These are phyloP conservation scores for Zaprionus ornatus DNA, from an alignment of 1,140 invertebrate species.

Conservation along the genomic window DNA sequence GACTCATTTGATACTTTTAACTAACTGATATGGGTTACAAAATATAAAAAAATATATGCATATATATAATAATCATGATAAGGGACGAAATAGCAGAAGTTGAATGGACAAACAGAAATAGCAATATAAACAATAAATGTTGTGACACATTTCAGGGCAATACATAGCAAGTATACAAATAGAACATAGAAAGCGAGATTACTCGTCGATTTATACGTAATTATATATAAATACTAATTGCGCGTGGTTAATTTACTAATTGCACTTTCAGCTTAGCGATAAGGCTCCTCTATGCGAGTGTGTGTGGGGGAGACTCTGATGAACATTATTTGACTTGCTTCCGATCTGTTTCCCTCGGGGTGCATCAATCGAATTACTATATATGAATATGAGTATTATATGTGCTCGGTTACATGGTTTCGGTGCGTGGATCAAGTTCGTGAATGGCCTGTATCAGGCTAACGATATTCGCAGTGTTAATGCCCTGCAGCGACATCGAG, in stretches of 20 bases:
- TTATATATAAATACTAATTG: slow-evolving; percentile 55
- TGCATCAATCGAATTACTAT: background rate
- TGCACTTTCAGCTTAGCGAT: slow-evolving; percentile 69
- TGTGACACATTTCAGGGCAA: background rate
- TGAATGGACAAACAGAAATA: background rate
- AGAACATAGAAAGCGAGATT: background rate
- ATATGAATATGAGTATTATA: slow-evolving; percentile 2
- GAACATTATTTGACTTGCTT: background rate
- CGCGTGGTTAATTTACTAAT: slow-evolving; percentile 57
- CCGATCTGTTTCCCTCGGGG: background rate
- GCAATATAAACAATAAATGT: background rate
- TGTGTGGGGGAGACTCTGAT: background rate
- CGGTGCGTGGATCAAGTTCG: slow-evolving; percentile 83
- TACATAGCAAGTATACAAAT: background rate
- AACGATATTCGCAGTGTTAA: slow-evolving; percentile 86
- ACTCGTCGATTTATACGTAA: background rate
- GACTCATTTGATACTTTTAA: background rate
- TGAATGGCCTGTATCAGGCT: slow-evolving; percentile 86
- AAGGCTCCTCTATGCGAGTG: slow-evolving; percentile 8
- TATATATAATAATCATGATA: background rate
- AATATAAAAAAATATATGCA: background rate
- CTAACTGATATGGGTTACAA: background rate
- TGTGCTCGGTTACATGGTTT: slow-evolving; percentile 62
- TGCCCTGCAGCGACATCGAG: slow-evolving; percentile 86
- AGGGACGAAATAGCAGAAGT: background rate